A percentile compares a stretch with the other conserved stretches of the same genome.
Evolutionary conservation across 1,140 invertebrate genomes (phyloP).

Genomic region (Heterodera carotae): DNA sequence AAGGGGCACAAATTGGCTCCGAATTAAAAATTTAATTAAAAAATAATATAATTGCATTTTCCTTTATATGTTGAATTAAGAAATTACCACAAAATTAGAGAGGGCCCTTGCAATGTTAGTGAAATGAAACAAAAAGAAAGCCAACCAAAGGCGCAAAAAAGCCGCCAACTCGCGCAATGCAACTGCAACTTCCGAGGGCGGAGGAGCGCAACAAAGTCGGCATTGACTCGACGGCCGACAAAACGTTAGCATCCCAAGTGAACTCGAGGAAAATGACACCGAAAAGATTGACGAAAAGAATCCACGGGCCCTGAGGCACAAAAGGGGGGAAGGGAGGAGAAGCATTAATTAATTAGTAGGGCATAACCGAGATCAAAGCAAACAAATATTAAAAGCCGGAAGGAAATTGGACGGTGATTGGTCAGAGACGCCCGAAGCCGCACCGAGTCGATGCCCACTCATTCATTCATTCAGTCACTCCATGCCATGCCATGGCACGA

Average conservation of each 20-base stretch:
- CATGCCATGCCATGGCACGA: too few species aligned
- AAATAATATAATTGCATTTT: too few species aligned
- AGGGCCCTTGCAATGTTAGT: neutral
- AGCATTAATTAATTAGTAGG: neutral
- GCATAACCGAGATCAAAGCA: neutral
- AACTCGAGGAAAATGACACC: slow-evolving; percentile 27
- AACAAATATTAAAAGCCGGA: neutral
- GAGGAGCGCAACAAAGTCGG: slow-evolving; percentile 34
- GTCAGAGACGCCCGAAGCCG: too few species aligned
- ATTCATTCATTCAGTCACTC: neutral
- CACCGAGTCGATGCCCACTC: neutral
- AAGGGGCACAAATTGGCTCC: neutral
- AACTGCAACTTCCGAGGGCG: slow-evolving; percentile 49
- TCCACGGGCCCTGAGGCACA: slow-evolving; percentile 7
- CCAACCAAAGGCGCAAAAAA: slow-evolving; percentile 56
- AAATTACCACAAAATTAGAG: neutral
- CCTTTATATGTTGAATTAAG: too few species aligned
- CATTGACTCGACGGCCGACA: slow-evolving; percentile 36
- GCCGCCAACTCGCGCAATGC: slow-evolving; percentile 61
- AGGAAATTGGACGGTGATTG: too few species aligned
- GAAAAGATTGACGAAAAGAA: slow-evolving; percentile 30
- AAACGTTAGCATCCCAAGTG: slow-evolving; percentile 15
- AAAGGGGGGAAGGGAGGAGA: slow-evolving; percentile 57
- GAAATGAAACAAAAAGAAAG: neutral
- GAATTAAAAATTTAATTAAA: neutral